Evolutionary conservation across 2,113 vertebrate species (phyloP).

Genomic region (Apus apus): DNA sequence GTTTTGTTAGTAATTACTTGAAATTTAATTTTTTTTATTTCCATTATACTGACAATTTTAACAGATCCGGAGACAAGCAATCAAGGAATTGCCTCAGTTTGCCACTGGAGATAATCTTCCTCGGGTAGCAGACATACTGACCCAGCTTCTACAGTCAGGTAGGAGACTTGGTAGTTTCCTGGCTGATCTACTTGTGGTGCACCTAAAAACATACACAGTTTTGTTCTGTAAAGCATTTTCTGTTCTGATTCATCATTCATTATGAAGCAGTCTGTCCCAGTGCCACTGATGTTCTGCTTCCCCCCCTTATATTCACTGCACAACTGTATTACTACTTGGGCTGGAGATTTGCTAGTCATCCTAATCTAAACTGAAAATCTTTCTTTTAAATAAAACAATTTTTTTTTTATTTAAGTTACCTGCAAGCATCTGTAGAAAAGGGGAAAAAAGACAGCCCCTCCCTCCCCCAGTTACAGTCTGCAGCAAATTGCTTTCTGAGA

Average conservation of each 20-base stretch:
- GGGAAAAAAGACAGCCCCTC: rapidly evolving
- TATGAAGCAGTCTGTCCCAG: not conserved
- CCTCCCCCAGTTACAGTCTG: not conserved
- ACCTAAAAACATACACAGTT: not conserved
- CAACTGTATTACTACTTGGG: not conserved
- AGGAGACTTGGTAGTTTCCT: not conserved
- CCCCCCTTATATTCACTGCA: not conserved
- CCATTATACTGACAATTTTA: not conserved
- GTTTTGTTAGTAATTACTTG: not conserved
- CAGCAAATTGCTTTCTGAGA: not conserved
- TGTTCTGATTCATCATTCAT: not conserved
- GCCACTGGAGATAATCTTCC: conserved; percentile 95
- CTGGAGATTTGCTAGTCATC: not conserved
- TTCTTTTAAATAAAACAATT: not conserved
- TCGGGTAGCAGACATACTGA: conserved; percentile 94
- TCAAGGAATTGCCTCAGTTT: conserved; percentile 96
- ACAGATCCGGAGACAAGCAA: conserved; percentile 95
- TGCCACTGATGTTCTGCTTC: not conserved
- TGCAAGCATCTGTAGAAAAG: not conserved
- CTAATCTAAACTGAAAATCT: not conserved
- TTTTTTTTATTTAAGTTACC: not conserved
- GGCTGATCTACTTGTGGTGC: not conserved
- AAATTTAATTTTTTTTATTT: not conserved
- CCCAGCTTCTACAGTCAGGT: conserved; percentile 97
- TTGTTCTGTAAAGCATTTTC: not conserved